Evolutionary conservation across 2,888 invertebrate genomes (phyloP), one percentile per base, ranked within the genome.

Genomic region (Euplagia quadripunctaria): DNA sequence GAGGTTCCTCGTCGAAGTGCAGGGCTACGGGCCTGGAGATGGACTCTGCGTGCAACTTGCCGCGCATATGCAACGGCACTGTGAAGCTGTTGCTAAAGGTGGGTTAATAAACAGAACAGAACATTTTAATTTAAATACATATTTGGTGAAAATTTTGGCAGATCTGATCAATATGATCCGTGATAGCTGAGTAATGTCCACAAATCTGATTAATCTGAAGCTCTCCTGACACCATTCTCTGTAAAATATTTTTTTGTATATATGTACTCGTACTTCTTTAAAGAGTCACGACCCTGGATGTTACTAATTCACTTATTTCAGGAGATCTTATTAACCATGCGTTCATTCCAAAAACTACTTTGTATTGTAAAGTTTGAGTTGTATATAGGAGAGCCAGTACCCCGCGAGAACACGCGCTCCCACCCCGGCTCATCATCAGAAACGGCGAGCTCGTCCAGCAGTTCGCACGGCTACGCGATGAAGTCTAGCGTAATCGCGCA

Each of bases 1-100:
- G 95, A 97, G 98, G 84, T 99, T 98, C 92, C 97, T 99, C 69
- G 98, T 98, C 42, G 99, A 99, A 88, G 97, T 97, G 12, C 98
- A 98, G 86, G 98, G 98, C 5, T 97, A 97, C 90, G 97, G 97
- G 71, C 97, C 97, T 0, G 96, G 97, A n/a, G 98, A 99, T 88
- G 97, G 97, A 0, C 96, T 98, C 49, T 99, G 98, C 89, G 97
- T 97, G 71, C 97, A 98, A 79, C 96, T 99, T 51, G 96, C 98
- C 71, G 96, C 97, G 68, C 99, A 99, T 88, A 96, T 99, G 80
- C 98, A 98, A 89, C 97, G 98, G 85, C 98, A 98, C 88, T 97
- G 97, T 87, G 98, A 98, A 66, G 92, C 93, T 77, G 88, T 96
- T 71, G 93, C 94, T 77, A 97, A 97, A 93, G 96, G 97, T 97